phyloP scores from a whole-genome alignment of 2,113 vertebrate species.

The Corythaixoides concolor region DNA sequence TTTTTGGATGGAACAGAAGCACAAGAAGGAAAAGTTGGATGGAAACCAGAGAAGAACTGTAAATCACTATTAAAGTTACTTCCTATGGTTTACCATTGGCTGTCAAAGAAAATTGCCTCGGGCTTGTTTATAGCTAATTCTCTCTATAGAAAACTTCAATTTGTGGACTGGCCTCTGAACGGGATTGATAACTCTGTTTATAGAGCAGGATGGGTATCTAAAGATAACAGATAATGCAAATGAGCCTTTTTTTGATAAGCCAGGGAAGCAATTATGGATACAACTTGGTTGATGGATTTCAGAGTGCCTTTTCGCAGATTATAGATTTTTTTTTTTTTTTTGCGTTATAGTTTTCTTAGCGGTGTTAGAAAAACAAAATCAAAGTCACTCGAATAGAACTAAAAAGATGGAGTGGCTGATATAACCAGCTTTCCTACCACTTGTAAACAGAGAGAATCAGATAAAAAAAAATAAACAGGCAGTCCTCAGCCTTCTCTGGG shows the following conservation, averaged over 20 bases:
- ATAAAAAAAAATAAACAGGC: conserved; percentile 33
- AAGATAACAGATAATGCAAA: conserved; percentile 73
- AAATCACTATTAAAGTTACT: conserved; percentile 73
- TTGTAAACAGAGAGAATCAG: conserved; percentile 31
- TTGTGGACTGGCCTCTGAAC: conserved; percentile 69
- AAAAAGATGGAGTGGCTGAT: conserved; percentile 32
- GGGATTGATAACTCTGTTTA: conserved; percentile 74
- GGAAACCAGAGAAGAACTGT: conserved; percentile 75
- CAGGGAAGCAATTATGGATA: conserved; percentile 56
- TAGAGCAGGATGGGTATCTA: conserved; percentile 59
- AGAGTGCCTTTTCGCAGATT: conserved; percentile 30
- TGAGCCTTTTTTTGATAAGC: conserved; percentile 62
- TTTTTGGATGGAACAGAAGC: conserved; percentile 65
- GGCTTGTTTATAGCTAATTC: conserved; percentile 74
- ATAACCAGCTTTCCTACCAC: conserved; percentile 2
- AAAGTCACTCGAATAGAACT: neutral
- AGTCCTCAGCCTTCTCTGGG: neutral
- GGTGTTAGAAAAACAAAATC: conserved; percentile 55
- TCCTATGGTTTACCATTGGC: conserved; percentile 69
- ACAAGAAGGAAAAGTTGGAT: conserved; percentile 73
- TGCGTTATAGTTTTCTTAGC: conserved; percentile 38
- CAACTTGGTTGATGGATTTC: conserved; percentile 49
- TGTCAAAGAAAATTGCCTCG: conserved; percentile 71
- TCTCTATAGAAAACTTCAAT: conserved; percentile 71
- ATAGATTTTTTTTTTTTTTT: conserved; percentile 30